Base-by-base conservation (phyloP, 2,113 vertebrate genomes). In the Phocoena sinus region DNA sequence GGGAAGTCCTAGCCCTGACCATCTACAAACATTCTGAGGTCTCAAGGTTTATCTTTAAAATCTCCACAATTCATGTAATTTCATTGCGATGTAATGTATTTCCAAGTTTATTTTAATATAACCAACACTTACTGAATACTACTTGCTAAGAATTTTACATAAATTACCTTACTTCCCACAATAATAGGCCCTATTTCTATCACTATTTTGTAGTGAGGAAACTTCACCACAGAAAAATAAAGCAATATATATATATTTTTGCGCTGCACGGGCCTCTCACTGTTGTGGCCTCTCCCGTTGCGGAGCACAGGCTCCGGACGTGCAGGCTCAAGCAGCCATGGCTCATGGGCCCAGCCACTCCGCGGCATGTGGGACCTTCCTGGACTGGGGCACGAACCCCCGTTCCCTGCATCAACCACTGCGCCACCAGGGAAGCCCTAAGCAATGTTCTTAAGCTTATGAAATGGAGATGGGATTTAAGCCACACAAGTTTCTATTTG, bases 21-120 rank as follows among this genome's bases (percentile, higher is more conserved):
- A 36, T 56, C 50, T 12, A 62, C 13, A 58, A 25, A 83, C 23
- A 83, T 17, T 8, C 33, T 18, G 5, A 62, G 3, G n/a, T 56
- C 67, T 89, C 58, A n/a, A 13, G 33, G 67, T 74, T 82, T 33
- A 81, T 17, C 83, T 83, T 47, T 28, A 18, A 47, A 70, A 85
- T 95, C 26, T 50, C 71, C 93, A 81, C 36, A 71, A 47, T 62
- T 38, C 86, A 33, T 68, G 44, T 20, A 81, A 58, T n/a, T 91
- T 44, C 53, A 82, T 56, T 83, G 15, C 62, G 77, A 17, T 56
- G 31, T 44, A 60, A 67, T 20, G 21, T 33, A 73, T 80, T 87
- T 94, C 38, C 44, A 89, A 89, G 47, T 26, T 94, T 60, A 82
- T 92, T 85, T 86, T 79, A 91, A 88, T 58, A 31, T 26, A 31